These are phyloP conservation scores for Dasysyrphus tricinctus DNA, from an alignment of 2,888 invertebrate genomes.

Conservation along the genomic window DNA sequence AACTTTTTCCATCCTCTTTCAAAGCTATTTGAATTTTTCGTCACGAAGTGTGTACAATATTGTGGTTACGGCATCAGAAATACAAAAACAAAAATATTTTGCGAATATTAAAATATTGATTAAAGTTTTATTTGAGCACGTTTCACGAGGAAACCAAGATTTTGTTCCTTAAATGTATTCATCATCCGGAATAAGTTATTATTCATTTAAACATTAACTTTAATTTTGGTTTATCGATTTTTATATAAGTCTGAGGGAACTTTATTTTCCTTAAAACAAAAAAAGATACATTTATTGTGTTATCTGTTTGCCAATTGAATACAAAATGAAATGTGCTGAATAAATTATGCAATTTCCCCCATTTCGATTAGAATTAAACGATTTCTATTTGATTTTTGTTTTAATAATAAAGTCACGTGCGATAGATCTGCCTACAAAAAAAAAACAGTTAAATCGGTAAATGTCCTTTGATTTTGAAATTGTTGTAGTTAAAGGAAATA, in stretches of 20 bases:
- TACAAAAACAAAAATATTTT: not conserved
- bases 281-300: no score
- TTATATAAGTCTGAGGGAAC: not conserved
- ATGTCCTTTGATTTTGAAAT: no score
- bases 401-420: not conserved
- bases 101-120: constrained; percentile 15
- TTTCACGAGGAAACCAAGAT: not conserved
- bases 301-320: not conserved
- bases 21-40: constrained; percentile 4
- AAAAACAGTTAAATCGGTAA: not conserved
- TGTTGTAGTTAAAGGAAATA: no score
- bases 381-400: not conserved
- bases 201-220: constrained; percentile 25
- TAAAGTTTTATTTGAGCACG: constrained; percentile 24
- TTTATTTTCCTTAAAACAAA: no score
- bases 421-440: not conserved
- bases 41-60: constrained; percentile 1
- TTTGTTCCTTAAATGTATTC: not conserved
- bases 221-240: constrained; percentile 29
- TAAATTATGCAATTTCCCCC: constrained; percentile 24
- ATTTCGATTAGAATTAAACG: constrained; percentile 24
- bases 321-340: constrained; percentile 14
- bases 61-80: not conserved
- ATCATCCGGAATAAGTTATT: constrained; percentile 25
- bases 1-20: not conserved